These are phyloP conservation scores for Aulostomus chinensis DNA, from an alignment of 2,797 vertebrate species.

Conservation along the genomic window DNA sequence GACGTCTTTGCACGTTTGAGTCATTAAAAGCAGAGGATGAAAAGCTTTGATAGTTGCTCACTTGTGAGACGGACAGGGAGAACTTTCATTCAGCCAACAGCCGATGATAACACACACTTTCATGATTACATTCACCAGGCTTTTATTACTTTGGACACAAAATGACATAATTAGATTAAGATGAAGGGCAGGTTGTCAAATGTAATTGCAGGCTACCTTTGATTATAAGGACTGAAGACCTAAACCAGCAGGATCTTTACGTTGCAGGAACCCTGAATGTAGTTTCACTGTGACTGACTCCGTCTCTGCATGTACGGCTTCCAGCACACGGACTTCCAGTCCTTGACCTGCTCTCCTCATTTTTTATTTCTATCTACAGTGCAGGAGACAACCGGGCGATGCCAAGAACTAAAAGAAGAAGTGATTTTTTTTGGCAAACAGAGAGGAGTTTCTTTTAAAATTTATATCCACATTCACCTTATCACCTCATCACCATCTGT, in stretches of 20 bases:
- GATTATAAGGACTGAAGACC: too few relatives aligned
- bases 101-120: constrained; percentile 46
- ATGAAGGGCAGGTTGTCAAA: constrained; percentile 64
- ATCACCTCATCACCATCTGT: too few relatives aligned
- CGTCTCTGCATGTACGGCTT: too few relatives aligned
- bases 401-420: constrained; percentile 2
- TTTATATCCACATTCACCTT: constrained; percentile 5
- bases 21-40: constrained; percentile 22
- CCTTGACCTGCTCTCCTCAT: not conserved
- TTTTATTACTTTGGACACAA: constrained; percentile 51
- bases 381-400: not conserved
- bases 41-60: constrained; percentile 25
- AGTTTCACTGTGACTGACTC: too few relatives aligned
- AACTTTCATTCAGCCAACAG: constrained; percentile 29
- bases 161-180: constrained; percentile 67
- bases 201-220: constrained; percentile 40
- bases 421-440: constrained; percentile 26
- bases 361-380: not conserved
- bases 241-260: too few relatives aligned
- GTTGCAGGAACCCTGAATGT: too few relatives aligned
- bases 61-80: constrained; percentile 11
- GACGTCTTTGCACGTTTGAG: too few relatives aligned
- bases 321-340: not conserved
- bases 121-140: constrained; percentile 38
- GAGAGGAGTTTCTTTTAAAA: constrained; percentile 16